These are phyloP conservation scores for Aphis gossypii DNA, from an alignment of 1,140 invertebrate genomes.

Conservation along the genomic window DNA sequence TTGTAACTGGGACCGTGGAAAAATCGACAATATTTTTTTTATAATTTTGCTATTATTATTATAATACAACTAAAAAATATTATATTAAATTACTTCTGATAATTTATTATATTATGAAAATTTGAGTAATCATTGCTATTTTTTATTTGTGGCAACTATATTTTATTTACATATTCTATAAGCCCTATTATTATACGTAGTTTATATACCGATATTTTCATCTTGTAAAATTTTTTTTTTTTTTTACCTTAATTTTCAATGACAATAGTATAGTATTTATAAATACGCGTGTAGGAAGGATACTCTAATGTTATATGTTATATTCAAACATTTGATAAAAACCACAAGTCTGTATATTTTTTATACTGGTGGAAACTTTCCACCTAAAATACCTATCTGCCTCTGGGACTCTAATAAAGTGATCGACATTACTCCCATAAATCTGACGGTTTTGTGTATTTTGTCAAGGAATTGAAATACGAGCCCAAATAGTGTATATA, in stretches of 20 bases:
- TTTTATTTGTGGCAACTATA: not conserved
- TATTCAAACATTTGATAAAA: not conserved
- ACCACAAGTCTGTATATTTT: not conserved
- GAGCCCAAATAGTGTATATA: not conserved
- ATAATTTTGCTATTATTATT: no score
- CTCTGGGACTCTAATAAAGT: not conserved
- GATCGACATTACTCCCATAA: not conserved
- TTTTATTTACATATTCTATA: not conserved
- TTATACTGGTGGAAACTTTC: not conserved
- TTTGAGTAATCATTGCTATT: not conserved
- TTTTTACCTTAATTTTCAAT: not conserved
- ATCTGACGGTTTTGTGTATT: not conserved
- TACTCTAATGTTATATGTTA: not conserved
- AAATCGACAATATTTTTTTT: no score
- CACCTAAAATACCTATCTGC: not conserved
- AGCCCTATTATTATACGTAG: no score
- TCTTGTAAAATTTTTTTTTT: not conserved
- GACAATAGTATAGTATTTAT: not conserved
- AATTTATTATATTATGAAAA: no score
- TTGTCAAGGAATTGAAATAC: not conserved
- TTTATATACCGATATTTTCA: not conserved
- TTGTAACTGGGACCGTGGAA: no score
- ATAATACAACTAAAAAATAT: no score
- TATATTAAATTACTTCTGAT: no score
- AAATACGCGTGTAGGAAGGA: not conserved